Evolutionary conservation across 2,113 vertebrate species (phyloP).

Genomic region (Oryzias melastigma): DNA sequence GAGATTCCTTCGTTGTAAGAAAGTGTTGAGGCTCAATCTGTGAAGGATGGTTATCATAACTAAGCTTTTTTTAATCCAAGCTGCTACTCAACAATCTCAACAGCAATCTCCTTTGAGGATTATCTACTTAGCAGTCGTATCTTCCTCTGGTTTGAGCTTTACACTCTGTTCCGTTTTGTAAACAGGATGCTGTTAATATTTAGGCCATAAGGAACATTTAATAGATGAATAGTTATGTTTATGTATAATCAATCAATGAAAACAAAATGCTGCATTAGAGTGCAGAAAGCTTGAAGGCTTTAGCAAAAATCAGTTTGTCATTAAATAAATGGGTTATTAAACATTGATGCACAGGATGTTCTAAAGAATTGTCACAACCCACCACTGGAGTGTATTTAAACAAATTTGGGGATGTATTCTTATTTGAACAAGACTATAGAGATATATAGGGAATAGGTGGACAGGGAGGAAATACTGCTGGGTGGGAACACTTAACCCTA

Average conservation of each 20-base stretch:
- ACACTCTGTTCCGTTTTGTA: slow-evolving; percentile 24
- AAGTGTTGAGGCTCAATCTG: slow-evolving; percentile 13
- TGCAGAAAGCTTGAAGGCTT: background rate
- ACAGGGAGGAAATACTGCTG: too few relatives aligned
- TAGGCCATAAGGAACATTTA: slow-evolving; percentile 9
- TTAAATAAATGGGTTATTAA: too few relatives aligned
- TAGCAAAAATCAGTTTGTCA: too few relatives aligned
- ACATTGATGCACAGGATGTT: too few relatives aligned
- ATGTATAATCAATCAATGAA: background rate
- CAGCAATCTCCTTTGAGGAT: slow-evolving; percentile 67
- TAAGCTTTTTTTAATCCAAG: slow-evolving; percentile 56
- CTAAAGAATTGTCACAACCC: too few relatives aligned
- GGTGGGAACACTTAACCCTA: too few relatives aligned
- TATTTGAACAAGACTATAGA: too few relatives aligned
- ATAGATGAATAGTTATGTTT: background rate
- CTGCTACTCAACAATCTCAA: slow-evolving; percentile 48
- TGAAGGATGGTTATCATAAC: slow-evolving; percentile 55
- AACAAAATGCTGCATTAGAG: background rate
- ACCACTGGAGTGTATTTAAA: too few relatives aligned
- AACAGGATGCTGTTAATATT: slow-evolving; percentile 40
- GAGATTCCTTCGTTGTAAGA: background rate
- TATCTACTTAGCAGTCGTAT: slow-evolving; percentile 48
- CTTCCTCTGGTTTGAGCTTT: slow-evolving; percentile 32
- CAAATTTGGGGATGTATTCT: too few relatives aligned
- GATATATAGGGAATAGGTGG: too few relatives aligned